Evolutionary conservation across 2,888 invertebrate genomes (phyloP).

Genomic region (Drosophila setosimentum): DNA sequence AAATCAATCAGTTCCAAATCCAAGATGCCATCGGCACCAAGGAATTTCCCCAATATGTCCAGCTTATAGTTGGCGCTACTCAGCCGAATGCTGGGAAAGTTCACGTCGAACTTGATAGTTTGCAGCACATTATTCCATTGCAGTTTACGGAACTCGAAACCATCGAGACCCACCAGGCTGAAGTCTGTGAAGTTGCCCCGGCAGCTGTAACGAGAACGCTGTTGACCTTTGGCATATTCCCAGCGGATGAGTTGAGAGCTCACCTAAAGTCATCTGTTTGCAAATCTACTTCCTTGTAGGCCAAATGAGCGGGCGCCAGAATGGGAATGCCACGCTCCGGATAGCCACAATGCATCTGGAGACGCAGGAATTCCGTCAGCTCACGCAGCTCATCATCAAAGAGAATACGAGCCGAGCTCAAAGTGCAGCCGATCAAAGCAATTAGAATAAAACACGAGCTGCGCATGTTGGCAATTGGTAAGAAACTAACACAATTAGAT

Average conservation of each 20-base stretch:
- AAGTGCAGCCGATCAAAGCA: conserved; percentile 49
- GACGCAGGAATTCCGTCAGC: conserved; percentile 75
- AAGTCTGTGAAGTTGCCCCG: conserved; percentile 73
- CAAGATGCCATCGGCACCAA: conserved; percentile 67
- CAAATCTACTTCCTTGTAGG: conserved; percentile 52
- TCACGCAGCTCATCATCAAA: conserved; percentile 82
- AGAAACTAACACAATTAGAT: conserved; percentile 28
- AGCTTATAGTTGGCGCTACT: conserved; percentile 71
- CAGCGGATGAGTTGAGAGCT: conserved; percentile 1
- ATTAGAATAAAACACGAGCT: conserved; percentile 34
- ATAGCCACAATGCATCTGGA: conserved; percentile 83
- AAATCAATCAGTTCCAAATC: conserved; percentile 65
- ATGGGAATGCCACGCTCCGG: conserved; percentile 72
- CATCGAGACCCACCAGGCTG: conserved; percentile 71
- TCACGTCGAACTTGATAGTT: conserved; percentile 76
- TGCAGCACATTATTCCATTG: conserved; percentile 70
- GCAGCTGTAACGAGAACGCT: conserved; percentile 40
- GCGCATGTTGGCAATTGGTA: conserved; percentile 47
- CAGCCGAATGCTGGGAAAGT: conserved; percentile 67
- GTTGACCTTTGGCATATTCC: neutral
- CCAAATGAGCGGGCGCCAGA: conserved; percentile 74
- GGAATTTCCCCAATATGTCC: conserved; percentile 45
- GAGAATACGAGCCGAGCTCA: conserved; percentile 41
- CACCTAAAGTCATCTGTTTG: conserved; percentile 58
- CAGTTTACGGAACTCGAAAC: conserved; percentile 73